Evolutionary conservation across 2,888 invertebrate species (phyloP).

Genomic region (Drosophila melanosoma): DNA sequence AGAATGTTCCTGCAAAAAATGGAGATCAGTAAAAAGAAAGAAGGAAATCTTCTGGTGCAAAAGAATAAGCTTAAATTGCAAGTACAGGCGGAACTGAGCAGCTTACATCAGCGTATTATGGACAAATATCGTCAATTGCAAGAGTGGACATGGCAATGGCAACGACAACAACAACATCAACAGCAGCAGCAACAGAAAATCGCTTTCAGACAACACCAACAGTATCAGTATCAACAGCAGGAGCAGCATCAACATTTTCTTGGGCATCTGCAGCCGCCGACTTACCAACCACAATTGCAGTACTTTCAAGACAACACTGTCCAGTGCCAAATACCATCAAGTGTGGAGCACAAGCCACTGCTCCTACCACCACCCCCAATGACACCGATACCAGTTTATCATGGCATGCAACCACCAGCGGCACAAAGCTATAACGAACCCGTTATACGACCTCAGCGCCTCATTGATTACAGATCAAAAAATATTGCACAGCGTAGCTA

Average conservation of each 20-base stretch:
- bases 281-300: constrained; percentile 34
- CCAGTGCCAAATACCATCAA: constrained; percentile 5
- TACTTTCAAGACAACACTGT: constrained; percentile 46
- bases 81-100: constrained; percentile 14
- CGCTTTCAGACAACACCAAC: constrained; percentile 7
- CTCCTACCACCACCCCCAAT: constrained; percentile 6
- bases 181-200: constrained; percentile 1
- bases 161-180: constrained; percentile 24
- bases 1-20: constrained; percentile 58
- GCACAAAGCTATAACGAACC: background rate
- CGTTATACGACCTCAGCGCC: constrained; percentile 25
- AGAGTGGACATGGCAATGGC: constrained; percentile 24
- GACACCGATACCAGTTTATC: background rate
- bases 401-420: background rate
- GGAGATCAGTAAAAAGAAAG: constrained; percentile 54
- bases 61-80: constrained; percentile 26
- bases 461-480: constrained; percentile 34
- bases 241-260: constrained; percentile 21
- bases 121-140: constrained; percentile 34
- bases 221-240: constrained; percentile 14
- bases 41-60: constrained; percentile 40
- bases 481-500: constrained; percentile 1
- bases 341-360: background rate
- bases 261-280: constrained; percentile 29
- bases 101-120: constrained; percentile 41